A percentile compares a stretch with the other conserved stretches of the same genome.
Evolutionary conservation across 2,113 vertebrate genomes (phyloP).

Genomic region (Corythornis madagascariensis): DNA sequence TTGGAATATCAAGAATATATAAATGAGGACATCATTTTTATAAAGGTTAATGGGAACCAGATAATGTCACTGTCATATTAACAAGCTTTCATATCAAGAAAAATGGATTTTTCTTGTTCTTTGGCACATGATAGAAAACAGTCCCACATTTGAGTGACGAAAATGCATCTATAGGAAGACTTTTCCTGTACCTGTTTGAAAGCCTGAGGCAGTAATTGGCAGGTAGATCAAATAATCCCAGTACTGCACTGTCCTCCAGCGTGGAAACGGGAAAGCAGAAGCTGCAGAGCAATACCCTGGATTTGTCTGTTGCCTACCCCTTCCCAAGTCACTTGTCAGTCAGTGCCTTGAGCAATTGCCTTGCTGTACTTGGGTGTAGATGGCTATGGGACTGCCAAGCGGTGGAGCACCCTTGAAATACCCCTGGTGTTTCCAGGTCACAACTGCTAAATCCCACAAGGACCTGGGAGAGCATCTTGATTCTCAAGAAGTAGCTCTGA

Average conservation of each 20-base stretch:
- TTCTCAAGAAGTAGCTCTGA: neutral
- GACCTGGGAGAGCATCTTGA: neutral
- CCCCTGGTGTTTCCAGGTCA: neutral
- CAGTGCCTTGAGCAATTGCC: neutral
- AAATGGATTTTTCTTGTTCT: neutral
- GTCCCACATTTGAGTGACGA: neutral
- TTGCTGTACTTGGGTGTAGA: fast-evolving
- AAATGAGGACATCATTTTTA: neutral
- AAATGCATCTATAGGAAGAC: neutral
- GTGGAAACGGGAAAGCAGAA: neutral
- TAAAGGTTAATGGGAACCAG: neutral
- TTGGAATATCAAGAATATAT: neutral
- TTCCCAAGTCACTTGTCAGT: neutral
- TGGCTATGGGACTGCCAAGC: neutral
- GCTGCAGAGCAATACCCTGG: neutral
- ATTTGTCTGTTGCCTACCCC: neutral
- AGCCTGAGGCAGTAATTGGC: neutral
- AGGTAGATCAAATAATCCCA: neutral
- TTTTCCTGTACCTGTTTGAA: neutral
- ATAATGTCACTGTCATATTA: neutral
- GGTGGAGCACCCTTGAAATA: neutral
- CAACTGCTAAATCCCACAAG: neutral
- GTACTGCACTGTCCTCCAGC: neutral
- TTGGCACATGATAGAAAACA: neutral
- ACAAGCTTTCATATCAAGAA: neutral